phyloP scores from a whole-genome alignment of 2,113 vertebrate genomes.

The Petroica traversi region DNA sequence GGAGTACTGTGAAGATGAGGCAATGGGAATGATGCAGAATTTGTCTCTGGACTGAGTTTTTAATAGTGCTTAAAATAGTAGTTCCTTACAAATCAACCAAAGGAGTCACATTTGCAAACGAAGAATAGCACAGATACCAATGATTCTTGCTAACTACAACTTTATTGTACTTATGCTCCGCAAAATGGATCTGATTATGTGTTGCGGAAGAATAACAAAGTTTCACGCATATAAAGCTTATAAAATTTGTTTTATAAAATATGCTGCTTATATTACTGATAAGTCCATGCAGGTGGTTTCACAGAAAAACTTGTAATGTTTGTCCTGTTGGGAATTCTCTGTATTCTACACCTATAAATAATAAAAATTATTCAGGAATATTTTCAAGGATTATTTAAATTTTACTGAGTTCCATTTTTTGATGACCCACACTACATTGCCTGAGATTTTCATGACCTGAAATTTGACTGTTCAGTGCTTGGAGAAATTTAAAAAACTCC shows the following conservation, averaged over 20 bases:
- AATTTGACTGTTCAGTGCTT: not conserved
- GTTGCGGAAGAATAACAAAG: not conserved
- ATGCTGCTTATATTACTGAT: not conserved
- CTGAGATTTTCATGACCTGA: not conserved
- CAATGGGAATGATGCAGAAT: constrained; percentile 28
- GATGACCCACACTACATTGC: not conserved
- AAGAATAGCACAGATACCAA: not conserved
- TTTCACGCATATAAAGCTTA: not conserved
- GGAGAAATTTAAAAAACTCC: not conserved
- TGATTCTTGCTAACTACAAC: not conserved
- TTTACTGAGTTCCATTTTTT: not conserved
- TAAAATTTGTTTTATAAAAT: not conserved
- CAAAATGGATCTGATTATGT: not conserved
- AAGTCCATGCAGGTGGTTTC: not conserved
- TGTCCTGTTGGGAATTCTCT: not conserved
- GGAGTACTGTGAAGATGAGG: constrained; percentile 57
- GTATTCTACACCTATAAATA: not conserved
- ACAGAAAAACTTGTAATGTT: not conserved
- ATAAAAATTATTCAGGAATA: not conserved
- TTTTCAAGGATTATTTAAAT: not conserved
- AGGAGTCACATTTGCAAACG: not conserved
- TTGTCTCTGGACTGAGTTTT: constrained; percentile 25
- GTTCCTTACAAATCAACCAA: not conserved
- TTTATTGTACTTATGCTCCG: not conserved
- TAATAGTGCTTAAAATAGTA: not conserved